Evolutionary conservation across 2,113 vertebrate genomes (phyloP), one percentile per base, ranked within the genome.

Genomic region (Apistogramma diplotaenia): DNA sequence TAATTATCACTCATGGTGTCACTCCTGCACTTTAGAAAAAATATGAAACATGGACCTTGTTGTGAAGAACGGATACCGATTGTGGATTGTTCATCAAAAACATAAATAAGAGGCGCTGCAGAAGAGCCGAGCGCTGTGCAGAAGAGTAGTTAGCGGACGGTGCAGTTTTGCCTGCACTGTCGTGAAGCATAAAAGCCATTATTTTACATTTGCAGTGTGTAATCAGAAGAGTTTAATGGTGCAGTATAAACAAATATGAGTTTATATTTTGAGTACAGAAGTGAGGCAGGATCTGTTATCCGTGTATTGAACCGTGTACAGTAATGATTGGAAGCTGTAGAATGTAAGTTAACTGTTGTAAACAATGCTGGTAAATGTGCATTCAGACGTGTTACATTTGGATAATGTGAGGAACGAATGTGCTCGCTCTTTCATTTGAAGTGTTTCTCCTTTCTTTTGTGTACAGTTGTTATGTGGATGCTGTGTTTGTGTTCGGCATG

Each of bases 401-500:
- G 51, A 58, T 61, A 33, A 81, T 57, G 27, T 51, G 60, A 81
- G 3, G 88, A 88, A 86, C 53, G 73, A 86, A 82, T 87, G 75
- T 90, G 53, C 60, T 79, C 70, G 51, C 27, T 62, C 59, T 73
- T 78, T 80, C 46, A 54, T 78, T 78, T 73, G 2, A 59, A 19
- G 70, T 89, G 37, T 90, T 85, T 85, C 57, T 61, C 11, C 46
- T 84, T 85, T 80, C 18, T 59, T 93, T 91, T 72, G 78, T 82
- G 76, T 87, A 89, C 71, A 81, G 40, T 85, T 82, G 84, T 87
- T 76, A 88, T 84, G 84, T 93, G 80, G 61, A 84, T 94, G 89
- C 88, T 86, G 35, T 89, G 56, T 84, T 91, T 88, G 76, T 91
- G 93, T 92, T 86, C n/a, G 75, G 93, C 92, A 93, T 93, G 93